A percentile compares a stretch with the other conserved stretches of the same genome.
phyloP scores from a whole-genome alignment of 2,113 vertebrate genomes.

The Amphiprion percula region DNA sequence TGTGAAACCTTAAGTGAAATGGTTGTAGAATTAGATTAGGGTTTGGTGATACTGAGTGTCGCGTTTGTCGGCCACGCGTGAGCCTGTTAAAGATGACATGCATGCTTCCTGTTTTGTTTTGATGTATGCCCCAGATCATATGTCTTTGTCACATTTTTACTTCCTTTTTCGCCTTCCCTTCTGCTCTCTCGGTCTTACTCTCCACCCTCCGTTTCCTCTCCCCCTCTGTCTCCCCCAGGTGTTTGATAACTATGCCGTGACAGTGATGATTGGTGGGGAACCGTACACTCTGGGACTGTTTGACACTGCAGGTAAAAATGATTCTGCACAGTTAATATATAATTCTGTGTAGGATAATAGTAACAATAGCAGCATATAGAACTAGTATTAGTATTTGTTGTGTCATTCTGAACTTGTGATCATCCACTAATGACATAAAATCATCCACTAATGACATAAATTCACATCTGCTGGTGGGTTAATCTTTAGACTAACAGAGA shows the following conservation, averaged over 20 bases:
- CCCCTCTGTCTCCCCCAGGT: slow-evolving; percentile 81
- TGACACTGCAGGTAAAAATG: slow-evolving; percentile 93
- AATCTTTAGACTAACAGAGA: no score
- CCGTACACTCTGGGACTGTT: slow-evolving; percentile 97
- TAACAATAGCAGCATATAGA: not conserved
- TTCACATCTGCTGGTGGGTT: no score
- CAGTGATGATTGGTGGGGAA: slow-evolving; percentile 98
- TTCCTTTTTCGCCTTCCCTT: not conserved
- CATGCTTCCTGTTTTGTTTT: slow-evolving; percentile 19
- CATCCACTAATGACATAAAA: no score
- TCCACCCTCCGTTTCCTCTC: not conserved
- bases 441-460: no score
- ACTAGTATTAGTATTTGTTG: no score
- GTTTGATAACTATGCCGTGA: slow-evolving; percentile 98
- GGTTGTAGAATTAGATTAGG: no score
- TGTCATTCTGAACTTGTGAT: no score
- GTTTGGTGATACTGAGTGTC: not conserved
- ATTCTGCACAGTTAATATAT: no score
- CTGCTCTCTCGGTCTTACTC: not conserved
- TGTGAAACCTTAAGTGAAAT: no score
- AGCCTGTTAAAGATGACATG: not conserved
- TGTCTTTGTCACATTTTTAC: not conserved
- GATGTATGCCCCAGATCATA: not conserved
- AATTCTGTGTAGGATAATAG: not conserved
- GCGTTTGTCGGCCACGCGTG: not conserved